phyloP scores from a whole-genome alignment of 1,140 invertebrate genomes.

The Bombus cullumanus region DNA sequence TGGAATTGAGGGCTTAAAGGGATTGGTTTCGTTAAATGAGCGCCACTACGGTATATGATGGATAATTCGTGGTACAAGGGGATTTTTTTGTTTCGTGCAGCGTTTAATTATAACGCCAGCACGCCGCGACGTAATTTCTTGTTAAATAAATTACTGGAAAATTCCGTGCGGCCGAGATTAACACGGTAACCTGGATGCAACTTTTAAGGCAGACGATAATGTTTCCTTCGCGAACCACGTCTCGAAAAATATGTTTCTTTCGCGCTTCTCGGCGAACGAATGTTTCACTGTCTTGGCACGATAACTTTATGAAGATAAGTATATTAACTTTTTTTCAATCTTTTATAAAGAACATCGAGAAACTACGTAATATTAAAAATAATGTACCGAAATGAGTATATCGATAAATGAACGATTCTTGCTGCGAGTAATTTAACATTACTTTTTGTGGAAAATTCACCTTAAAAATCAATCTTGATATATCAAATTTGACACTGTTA shows the following conservation, averaged over 20 bases:
- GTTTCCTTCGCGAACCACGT: background rate
- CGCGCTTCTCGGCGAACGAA: background rate
- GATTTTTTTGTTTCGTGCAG: background rate
- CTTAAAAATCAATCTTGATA: background rate
- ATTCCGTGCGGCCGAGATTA: background rate
- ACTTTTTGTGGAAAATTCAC: background rate
- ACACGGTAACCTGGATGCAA: constrained; percentile 3
- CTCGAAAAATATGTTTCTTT: background rate
- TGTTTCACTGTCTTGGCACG: background rate
- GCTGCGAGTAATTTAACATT: too few species aligned
- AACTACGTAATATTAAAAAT: too few species aligned
- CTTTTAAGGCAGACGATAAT: background rate
- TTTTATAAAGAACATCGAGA: too few species aligned
- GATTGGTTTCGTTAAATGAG: background rate
- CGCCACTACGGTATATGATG: background rate
- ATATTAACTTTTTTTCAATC: background rate
- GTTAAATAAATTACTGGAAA: constrained; percentile 21
- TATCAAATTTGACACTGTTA: background rate
- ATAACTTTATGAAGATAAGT: background rate
- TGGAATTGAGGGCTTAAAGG: background rate
- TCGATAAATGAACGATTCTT: too few species aligned
- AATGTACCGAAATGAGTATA: too few species aligned
- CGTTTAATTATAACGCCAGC: constrained; percentile 3
- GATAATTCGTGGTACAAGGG: background rate
- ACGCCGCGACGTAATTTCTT: background rate